Evolutionary conservation across 2,888 invertebrate genomes (phyloP), one percentile per base, ranked within the genome.

Genomic region (Myopa testacea): DNA sequence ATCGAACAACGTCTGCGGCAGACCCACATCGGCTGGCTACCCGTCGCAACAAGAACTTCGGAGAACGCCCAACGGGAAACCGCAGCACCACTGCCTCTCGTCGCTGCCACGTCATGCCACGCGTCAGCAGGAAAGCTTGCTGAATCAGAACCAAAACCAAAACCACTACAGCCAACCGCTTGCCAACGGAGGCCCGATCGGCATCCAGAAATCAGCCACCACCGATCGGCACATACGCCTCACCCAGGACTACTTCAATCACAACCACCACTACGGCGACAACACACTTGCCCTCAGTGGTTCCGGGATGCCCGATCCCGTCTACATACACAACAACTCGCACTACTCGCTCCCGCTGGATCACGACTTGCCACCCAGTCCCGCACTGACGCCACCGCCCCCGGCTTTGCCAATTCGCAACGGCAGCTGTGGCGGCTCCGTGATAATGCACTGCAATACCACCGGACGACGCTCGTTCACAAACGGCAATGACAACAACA

Each of bases 271-370:
- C 40, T 26, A 81, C 50, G 76, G 60, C 75, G 83, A 82, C 68
- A 82, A 83, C 78, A 82, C 83, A 63, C 82, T 81, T 75, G 84
- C 83, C 58, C 82, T 81, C 76, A 79, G 75, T 34, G 79, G 67
- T 75, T 79, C 72, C 1, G 38, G n/a, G 26, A 38, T 67, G 60
- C 63, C 80, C 26, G 80, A 87, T 34, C 83, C 85, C 50, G 87
- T 86, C 55, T 89, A 89, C 69, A 86, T 89, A 26, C 89, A 89
- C 82, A 89, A 86, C 74, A 89, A 89, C 71, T 88, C 88, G 34
- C 89, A 89, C 74, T 89, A 89, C 75, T 89, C 89, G 76, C 81
- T 89, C 81, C 89, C 89, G 16, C 71, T 89, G 73, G 89, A 89
- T 81, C 88, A 88, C 38, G 87, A 88, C 74, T 80, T 87, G 82